Percentiles rank a stretch among this genome's conserved stretches.
These are phyloP conservation scores for Suillia variegata DNA, from an alignment of 2,888 invertebrate genomes.

Conservation along the genomic window DNA sequence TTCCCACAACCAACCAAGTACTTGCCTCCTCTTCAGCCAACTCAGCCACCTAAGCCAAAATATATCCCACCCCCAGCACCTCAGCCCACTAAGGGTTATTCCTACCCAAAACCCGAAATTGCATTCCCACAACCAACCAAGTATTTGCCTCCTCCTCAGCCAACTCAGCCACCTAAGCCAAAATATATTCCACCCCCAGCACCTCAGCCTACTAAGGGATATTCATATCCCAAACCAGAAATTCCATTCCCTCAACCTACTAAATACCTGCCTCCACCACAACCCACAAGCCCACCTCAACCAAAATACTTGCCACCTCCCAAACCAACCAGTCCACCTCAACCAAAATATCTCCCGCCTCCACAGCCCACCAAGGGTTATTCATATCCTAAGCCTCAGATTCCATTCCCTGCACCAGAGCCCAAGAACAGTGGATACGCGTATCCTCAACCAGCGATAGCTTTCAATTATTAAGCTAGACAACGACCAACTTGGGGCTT, in stretches of 20 bases:
- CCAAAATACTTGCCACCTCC: conserved; percentile 27
- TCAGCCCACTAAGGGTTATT: conserved; percentile 36
- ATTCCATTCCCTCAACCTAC: conserved; percentile 21
- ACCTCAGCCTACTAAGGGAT: background rate
- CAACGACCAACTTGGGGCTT: background rate
- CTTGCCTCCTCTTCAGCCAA: conserved; percentile 14
- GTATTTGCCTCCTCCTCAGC: conserved; percentile 32
- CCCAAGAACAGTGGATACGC: conserved; percentile 41
- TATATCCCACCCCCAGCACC: conserved; percentile 22
- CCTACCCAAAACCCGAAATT: conserved; percentile 45
- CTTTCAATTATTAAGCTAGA: conserved; percentile 40
- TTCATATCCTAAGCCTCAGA: conserved; percentile 37
- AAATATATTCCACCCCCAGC: conserved; percentile 8
- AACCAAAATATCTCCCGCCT: conserved; percentile 13
- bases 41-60: conserved; percentile 26
- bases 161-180: conserved; percentile 21
- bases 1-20: conserved; percentile 13
- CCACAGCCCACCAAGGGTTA: conserved; percentile 25
- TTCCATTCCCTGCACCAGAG: conserved; percentile 35
- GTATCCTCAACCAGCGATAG: conserved; percentile 45
- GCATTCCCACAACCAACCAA: conserved; percentile 31
- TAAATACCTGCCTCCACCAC: conserved; percentile 33
- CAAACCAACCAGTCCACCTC: conserved; percentile 26
- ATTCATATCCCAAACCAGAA: conserved; percentile 7
- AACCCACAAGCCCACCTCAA: conserved; percentile 25